Percentiles rank a stretch among this genome's conserved stretches.
Conservation (phyloP, 2,113 vertebrate species). For the Eira barbara region DNA sequence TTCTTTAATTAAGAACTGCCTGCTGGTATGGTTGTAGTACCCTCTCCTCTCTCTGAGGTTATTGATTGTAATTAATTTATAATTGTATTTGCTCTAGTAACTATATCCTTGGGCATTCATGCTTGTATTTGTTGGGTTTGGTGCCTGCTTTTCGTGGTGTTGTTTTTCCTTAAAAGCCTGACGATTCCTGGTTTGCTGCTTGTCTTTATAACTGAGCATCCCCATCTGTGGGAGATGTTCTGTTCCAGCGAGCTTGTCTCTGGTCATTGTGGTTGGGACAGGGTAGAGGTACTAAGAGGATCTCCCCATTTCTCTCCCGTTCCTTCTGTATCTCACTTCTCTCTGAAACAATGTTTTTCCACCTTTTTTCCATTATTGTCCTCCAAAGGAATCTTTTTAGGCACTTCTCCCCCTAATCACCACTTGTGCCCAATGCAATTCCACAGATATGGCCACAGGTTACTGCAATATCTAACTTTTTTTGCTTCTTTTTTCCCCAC, state of each 20-base stretch:
- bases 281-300: background rate
- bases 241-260: background rate
- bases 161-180: background rate
- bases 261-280: background rate
- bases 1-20: constrained; percentile 3
- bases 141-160: background rate
- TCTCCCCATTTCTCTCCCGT: too few relatives aligned
- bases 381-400: background rate
- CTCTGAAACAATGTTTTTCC: background rate
- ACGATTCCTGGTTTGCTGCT: background rate
- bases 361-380: background rate
- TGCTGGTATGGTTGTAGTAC: background rate
- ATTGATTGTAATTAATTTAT: background rate
- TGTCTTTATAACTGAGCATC: background rate
- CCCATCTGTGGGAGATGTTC: background rate
- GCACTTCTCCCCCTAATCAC: background rate
- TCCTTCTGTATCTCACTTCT: background rate
- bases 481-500: background rate
- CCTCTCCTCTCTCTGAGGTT: background rate
- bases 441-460: background rate
- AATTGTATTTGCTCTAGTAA: background rate
- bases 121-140: background rate
- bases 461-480: background rate
- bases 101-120: background rate
- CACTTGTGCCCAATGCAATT: background rate